A percentile compares a stretch with the other conserved stretches of the same genome.
Evolutionary conservation across 1,140 invertebrate species (phyloP).

Genomic region (Plectrocnemia conspersa): DNA sequence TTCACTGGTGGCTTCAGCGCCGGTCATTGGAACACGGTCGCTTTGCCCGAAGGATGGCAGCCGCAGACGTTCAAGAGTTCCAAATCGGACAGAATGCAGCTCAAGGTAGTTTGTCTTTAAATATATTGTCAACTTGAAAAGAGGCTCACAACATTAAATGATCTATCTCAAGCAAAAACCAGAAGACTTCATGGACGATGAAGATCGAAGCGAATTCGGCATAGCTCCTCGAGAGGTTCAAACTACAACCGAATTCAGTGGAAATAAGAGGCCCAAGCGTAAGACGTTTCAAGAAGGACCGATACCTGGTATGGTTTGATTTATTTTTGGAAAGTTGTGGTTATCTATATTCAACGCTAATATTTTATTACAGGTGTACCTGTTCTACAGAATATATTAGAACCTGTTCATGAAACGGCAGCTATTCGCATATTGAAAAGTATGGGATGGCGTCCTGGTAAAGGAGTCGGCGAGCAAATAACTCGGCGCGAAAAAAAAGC

Average conservation of each 20-base stretch:
- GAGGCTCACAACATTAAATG: neutral
- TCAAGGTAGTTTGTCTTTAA: conserved; percentile 22
- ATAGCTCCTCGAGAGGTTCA: conserved; percentile 82
- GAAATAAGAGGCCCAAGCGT: conserved; percentile 50
- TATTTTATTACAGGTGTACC: conserved; percentile 50
- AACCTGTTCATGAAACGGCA: conserved; percentile 79
- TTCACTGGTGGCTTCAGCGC: conserved; percentile 99
- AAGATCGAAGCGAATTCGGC: conserved; percentile 91
- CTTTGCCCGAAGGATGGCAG: conserved; percentile 91
- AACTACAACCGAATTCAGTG: conserved; percentile 70
- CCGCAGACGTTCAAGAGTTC: conserved; percentile 92
- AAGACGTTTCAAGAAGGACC: conserved; percentile 57
- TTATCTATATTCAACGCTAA: neutral
- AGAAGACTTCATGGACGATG: conserved; percentile 98
- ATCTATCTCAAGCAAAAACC: conserved; percentile 52
- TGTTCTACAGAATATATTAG: conserved; percentile 73
- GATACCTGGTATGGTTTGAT: conserved; percentile 63
- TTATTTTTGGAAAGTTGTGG: neutral
- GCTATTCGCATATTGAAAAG: conserved; percentile 79
- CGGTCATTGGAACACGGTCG: conserved; percentile 96
- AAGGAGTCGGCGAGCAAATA: conserved; percentile 78
- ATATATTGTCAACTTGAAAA: neutral
- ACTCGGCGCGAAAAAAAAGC: conserved; percentile 58
- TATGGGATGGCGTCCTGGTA: conserved; percentile 88
- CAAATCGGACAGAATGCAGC: conserved; percentile 59